These are phyloP conservation scores for Drosophila eugracilis DNA, from an alignment of 1,140 invertebrate species.

Conservation along the genomic window DNA sequence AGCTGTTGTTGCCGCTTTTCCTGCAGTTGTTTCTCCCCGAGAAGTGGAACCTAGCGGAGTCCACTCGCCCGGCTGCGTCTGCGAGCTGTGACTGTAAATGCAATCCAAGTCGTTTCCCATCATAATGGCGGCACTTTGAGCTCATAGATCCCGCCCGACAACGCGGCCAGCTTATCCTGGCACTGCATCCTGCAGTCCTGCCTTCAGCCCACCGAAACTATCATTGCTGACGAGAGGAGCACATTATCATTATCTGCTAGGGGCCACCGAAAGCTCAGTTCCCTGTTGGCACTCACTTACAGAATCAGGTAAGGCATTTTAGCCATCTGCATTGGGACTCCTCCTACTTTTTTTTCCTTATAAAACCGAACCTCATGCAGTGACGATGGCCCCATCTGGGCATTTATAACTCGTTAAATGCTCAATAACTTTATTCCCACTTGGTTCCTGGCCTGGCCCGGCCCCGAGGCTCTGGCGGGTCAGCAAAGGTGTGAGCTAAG, in stretches of 20 bases:
- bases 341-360: conserved; percentile 11
- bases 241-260: conserved; percentile 79
- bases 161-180: conserved; percentile 47
- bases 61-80: conserved; percentile 46
- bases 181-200: conserved; percentile 41
- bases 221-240: conserved; percentile 59
- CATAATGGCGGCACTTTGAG: conserved; percentile 81
- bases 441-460: conserved; percentile 10
- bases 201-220: background rate
- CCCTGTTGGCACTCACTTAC: conserved; percentile 70
- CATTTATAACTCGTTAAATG: conserved; percentile 76
- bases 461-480: conserved; percentile 21
- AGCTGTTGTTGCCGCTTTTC: conserved; percentile 44
- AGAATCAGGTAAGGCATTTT: conserved; percentile 58
- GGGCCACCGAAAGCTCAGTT: conserved; percentile 38
- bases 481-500: conserved; percentile 35
- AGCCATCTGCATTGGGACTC: conserved; percentile 49
- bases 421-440: conserved; percentile 74
- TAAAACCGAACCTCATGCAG: conserved; percentile 26
- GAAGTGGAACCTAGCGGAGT: conserved; percentile 45
- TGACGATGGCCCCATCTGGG: conserved; percentile 34
- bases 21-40: conserved; percentile 41
- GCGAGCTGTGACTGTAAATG: conserved; percentile 51
- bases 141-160: conserved; percentile 55
- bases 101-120: conserved; percentile 50